These are phyloP conservation scores for Ernsta delagoae DNA, from an alignment of 2,888 invertebrate genomes.

Conservation along the genomic window DNA sequence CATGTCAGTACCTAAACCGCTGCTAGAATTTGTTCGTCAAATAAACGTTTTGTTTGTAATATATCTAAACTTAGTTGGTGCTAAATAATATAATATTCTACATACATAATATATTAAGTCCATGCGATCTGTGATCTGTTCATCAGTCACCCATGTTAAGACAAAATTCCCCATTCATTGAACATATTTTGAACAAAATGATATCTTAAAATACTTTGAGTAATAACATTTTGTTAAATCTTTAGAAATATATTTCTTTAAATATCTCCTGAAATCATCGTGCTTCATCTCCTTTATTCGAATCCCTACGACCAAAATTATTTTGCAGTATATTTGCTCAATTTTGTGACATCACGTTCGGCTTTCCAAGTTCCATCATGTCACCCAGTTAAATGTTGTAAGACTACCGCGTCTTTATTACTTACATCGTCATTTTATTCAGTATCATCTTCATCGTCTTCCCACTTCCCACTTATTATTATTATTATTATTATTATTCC, in stretches of 20 bases:
- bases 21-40: conserved; percentile 6
- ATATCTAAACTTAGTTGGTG: conserved; percentile 1
- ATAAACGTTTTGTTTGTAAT: conserved; percentile 4
- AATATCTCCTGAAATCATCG: no score
- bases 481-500: conserved; percentile 22
- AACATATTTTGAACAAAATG: no score
- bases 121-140: no score
- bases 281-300: not conserved
- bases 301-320: no score
- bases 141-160: no score
- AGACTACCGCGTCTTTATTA: not conserved
- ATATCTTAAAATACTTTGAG: no score
- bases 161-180: no score
- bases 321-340: no score
- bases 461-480: not conserved
- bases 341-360: not conserved
- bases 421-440: not conserved
- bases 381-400: not conserved
- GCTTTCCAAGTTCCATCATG: not conserved
- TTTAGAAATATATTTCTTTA: no score
- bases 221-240: no score
- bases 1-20: no score
- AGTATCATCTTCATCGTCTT: no score
- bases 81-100: not conserved
- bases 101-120: not conserved